Evolutionary conservation across 2,113 vertebrate genomes (phyloP).

Genomic region (Nibea coibor): DNA sequence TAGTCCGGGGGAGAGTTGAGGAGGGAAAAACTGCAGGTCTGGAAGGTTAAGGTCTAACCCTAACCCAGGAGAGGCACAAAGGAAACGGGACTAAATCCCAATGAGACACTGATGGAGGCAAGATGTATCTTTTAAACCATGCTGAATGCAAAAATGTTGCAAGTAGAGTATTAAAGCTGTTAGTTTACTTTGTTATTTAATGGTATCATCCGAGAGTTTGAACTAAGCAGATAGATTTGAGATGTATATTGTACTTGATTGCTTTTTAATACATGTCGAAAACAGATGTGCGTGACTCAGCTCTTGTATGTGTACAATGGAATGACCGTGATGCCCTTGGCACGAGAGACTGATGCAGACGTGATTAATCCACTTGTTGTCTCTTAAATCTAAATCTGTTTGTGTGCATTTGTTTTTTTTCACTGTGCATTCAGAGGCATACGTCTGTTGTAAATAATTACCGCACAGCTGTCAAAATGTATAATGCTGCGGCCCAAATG

Average conservation of each 20-base stretch:
- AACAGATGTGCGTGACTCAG: slow-evolving; percentile 7
- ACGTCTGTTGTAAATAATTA: slow-evolving; percentile 20
- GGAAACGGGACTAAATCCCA: slow-evolving; percentile 33
- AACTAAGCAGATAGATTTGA: neutral
- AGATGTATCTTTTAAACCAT: slow-evolving; percentile 5
- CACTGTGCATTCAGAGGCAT: neutral
- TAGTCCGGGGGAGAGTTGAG: slow-evolving; percentile 13
- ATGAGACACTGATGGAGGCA: slow-evolving; percentile 13
- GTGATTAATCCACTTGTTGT: slow-evolving; percentile 17
- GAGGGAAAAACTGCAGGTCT: slow-evolving; percentile 32
- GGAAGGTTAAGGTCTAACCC: slow-evolving; percentile 26
- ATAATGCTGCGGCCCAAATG: neutral
- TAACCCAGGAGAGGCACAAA: slow-evolving; percentile 20
- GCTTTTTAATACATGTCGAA: neutral
- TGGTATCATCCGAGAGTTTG: neutral
- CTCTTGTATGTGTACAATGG: neutral
- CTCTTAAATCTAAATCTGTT: neutral
- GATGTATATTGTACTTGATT: neutral
- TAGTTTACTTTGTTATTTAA: neutral
- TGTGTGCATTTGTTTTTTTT: slow-evolving; percentile 3
- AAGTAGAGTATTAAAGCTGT: neutral
- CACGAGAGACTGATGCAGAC: neutral
- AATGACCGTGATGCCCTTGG: neutral
- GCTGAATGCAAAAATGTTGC: neutral
- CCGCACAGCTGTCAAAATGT: too few relatives aligned